A percentile compares a stretch with the other conserved stretches of the same genome.
phyloP scores from a whole-genome alignment of 2,113 vertebrate genomes.

The Plectropomus leopardus region DNA sequence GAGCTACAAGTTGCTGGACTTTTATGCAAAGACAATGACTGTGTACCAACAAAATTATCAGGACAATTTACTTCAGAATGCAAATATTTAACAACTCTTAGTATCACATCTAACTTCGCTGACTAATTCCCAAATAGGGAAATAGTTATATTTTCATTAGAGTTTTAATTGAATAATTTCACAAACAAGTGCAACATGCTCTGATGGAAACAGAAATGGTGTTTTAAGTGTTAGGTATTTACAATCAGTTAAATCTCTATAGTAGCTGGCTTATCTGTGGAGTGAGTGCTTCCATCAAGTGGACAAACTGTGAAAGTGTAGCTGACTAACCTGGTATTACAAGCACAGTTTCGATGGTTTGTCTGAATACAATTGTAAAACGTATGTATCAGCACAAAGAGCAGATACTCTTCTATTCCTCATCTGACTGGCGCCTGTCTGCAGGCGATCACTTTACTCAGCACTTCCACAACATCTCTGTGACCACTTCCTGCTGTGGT shows the following conservation, averaged over 20 bases:
- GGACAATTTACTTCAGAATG: not conserved
- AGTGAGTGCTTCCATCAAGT: conserved; percentile 45
- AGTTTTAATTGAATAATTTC: not conserved
- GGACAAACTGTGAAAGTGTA: conserved; percentile 37
- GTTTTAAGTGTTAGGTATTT: not conserved
- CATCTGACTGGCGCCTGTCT: not conserved
- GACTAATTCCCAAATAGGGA: not conserved
- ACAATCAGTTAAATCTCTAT: not conserved
- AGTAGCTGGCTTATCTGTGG: not conserved
- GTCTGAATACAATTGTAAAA: not conserved
- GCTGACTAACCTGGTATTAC: not conserved
- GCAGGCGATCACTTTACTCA: not conserved
- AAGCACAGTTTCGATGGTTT: not conserved
- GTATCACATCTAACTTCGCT: not conserved
- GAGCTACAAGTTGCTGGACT: not conserved
- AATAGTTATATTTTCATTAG: not conserved
- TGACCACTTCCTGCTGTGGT: not conserved
- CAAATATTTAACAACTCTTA: not conserved
- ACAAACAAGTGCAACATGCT: not conserved
- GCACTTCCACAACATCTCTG: not conserved
- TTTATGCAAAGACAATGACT: conserved; percentile 4
- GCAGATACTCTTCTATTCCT: not conserved
- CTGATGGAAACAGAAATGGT: not conserved
- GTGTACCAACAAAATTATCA: not conserved
- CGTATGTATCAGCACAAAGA: not conserved